A percentile compares a stretch with the other conserved stretches of the same genome.
These are phyloP conservation scores for Brotula barbata DNA, from an alignment of 2,797 vertebrate genomes.

Conservation along the genomic window DNA sequence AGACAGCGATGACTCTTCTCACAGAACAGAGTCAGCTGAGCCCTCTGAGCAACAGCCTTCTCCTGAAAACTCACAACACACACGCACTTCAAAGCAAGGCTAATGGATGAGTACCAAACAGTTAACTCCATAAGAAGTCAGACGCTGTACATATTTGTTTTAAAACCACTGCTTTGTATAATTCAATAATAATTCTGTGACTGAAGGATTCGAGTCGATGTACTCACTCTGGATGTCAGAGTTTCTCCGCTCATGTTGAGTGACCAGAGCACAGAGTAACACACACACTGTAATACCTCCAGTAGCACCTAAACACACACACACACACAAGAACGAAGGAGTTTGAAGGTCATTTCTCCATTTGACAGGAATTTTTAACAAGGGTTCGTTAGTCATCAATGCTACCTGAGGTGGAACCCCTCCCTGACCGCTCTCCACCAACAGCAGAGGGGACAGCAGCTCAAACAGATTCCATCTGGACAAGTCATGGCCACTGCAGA, in stretches of 20 bases:
- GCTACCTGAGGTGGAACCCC: constrained; percentile 79
- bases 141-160: too few relatives aligned
- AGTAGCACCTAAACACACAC: constrained; percentile 77
- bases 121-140: too few relatives aligned
- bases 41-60: constrained; percentile 75
- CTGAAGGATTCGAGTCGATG: neutral
- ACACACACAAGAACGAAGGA: constrained; percentile 3
- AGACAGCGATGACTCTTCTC: constrained; percentile 80
- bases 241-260: constrained; percentile 77
- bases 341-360: neutral
- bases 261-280: constrained; percentile 86
- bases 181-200: too few relatives aligned
- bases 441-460: constrained; percentile 79
- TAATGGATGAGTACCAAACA: too few relatives aligned
- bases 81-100: too few relatives aligned
- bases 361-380: too few relatives aligned
- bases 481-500: constrained; percentile 85
- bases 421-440: constrained; percentile 66
- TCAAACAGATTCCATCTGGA: constrained; percentile 82
- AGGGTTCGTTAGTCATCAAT: too few relatives aligned
- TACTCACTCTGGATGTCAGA: constrained; percentile 80
- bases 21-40: constrained; percentile 80
- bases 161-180: too few relatives aligned
- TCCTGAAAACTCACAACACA: constrained; percentile 72
- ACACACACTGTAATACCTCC: constrained; percentile 84